phyloP scores from a whole-genome alignment of 2,888 invertebrate species.

The Rhagonycha lutea region DNA sequence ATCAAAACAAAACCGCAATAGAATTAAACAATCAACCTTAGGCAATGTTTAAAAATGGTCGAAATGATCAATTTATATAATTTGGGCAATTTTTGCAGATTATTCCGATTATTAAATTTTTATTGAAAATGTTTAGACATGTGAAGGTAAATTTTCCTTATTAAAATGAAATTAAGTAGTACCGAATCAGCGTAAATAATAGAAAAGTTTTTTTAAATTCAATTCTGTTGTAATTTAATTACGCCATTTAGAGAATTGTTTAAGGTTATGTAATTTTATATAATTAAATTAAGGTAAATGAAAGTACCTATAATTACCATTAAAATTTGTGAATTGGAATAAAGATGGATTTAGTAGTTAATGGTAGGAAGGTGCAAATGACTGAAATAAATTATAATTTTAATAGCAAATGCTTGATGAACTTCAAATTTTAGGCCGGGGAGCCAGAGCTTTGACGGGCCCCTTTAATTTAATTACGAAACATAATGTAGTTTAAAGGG shows the following conservation, averaged over 20 bases:
- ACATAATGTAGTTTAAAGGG: no score
- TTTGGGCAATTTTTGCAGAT: no score
- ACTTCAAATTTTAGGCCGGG: no score
- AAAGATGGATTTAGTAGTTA: background rate
- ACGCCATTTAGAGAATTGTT: background rate
- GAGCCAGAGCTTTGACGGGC: no score
- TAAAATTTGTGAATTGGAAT: background rate
- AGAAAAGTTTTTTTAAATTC: background rate
- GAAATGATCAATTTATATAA: no score
- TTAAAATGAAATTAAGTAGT: background rate
- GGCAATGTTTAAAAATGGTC: no score
- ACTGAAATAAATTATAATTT: background rate
- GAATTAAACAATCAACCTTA: no score
- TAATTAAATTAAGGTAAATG: background rate
- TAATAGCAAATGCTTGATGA: background rate
- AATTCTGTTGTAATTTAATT: background rate
- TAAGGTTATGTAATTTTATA: background rate
- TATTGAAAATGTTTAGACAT: background rate
- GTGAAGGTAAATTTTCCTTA: no score
- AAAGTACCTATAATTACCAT: background rate
- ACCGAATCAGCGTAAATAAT: background rate
- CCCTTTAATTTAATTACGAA: no score
- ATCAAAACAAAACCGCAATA: background rate
- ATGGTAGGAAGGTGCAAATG: background rate
- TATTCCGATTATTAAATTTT: no score